Base-by-base conservation (phyloP, 2,888 invertebrate genomes). In the Monopis laevigella region DNA sequence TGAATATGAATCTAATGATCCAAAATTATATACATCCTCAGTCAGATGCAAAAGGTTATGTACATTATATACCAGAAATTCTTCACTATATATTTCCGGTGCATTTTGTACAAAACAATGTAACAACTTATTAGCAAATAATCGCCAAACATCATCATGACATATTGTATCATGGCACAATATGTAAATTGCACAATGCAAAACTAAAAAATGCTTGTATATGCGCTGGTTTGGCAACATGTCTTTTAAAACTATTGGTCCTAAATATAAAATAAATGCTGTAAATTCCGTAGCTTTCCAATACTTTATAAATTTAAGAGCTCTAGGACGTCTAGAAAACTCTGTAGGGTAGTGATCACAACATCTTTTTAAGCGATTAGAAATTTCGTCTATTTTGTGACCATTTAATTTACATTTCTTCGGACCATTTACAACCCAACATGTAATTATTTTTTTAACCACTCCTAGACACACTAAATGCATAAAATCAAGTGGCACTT, bases 401-500 rank as follows among this genome's bases (percentile, higher is more conserved):
- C 17, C 19, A 34, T 36, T 42, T 28, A 42, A 17, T 38, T 42
- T 42, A 28, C 42, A 42, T 13, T n/a, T 42, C 14, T 42, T 42
- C 12, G 42, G 42, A 14, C 42, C 39, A 29, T 30, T 42, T 14
- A 30, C 42, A 39, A 42, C 21, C 39, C 42, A 42, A 39, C 18
- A 29, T 30, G 24, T 11, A 39, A 42, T 42, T 18, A 29, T 29
- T 39, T 42, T 39, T 36, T 41, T 34, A 5, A 14, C 17, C n/a
- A 34, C 34, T 6, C 34, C 13, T 34, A 34, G 17, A 34, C 43
- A 43, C 11, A 43, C 38, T 26, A 43, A 38, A 42, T 42, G 42
- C 42, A 44, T 44, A 40, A 21, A 45, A 41, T 43, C 43, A 6
- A 43, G 28, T 10, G 45, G 45, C 13, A 45, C 41, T 18, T 43